These are phyloP conservation scores for Lophochroa leadbeateri DNA, from an alignment of 2,113 vertebrate species.

Conservation along the genomic window DNA sequence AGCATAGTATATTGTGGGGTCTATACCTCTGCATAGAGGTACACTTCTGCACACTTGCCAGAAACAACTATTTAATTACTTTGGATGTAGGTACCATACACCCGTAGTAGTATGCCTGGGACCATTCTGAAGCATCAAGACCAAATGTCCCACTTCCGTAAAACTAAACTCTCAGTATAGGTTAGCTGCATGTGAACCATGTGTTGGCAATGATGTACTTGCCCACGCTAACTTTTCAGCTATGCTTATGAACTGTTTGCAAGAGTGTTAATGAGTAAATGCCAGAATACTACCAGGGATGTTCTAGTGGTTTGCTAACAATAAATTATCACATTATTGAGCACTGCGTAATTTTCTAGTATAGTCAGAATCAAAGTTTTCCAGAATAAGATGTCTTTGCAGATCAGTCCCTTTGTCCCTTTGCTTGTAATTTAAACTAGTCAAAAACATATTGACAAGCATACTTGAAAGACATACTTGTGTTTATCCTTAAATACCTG, in stretches of 20 bases:
- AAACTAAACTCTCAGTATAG: neutral
- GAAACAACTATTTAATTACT: neutral
- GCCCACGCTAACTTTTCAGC: neutral
- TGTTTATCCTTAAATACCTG: neutral
- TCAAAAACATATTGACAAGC: neutral
- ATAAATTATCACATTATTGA: neutral
- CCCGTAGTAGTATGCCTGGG: neutral
- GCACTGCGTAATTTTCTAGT: neutral
- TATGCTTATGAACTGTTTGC: neutral
- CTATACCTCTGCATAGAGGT: neutral
- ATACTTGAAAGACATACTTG: neutral
- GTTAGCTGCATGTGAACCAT: neutral
- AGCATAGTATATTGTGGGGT: neutral
- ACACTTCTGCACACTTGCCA: neutral
- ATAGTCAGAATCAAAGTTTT: neutral
- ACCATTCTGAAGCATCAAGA: neutral
- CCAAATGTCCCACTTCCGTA: neutral
- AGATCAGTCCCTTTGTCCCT: neutral
- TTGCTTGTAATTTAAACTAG: neutral
- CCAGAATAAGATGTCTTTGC: neutral
- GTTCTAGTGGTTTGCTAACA: neutral
- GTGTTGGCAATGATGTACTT: neutral
- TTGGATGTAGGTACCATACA: accelerated
- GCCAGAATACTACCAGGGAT: neutral
- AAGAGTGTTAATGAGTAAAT: neutral